Conservation (phyloP, 1,140 invertebrate species). For the Lasioglossum albipes region DNA sequence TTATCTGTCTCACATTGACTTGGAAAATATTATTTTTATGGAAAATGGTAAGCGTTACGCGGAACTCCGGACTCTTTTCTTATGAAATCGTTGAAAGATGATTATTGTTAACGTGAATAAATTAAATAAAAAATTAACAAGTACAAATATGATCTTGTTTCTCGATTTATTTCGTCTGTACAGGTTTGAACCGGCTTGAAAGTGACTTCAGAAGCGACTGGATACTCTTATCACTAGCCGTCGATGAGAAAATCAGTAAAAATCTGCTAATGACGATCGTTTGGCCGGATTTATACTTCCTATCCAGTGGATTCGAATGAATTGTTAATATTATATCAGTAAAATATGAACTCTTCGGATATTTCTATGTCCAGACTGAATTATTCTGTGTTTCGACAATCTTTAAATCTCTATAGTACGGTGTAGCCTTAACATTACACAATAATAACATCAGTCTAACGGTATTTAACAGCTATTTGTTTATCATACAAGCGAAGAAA, state of each 20-base stretch:
- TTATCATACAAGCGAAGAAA: no score
- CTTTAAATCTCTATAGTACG: background rate
- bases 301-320: background rate
- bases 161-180: slow-evolving; percentile 5
- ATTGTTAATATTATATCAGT: background rate
- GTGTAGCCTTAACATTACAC: background rate
- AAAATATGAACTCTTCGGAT: slow-evolving; percentile 1
- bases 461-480: slow-evolving; percentile 27
- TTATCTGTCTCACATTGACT: no score
- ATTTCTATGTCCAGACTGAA: background rate
- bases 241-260: slow-evolving; percentile 30
- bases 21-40: background rate
- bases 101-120: background rate
- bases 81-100: background rate
- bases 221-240: slow-evolving; percentile 8
- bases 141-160: background rate
- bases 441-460: slow-evolving; percentile 19
- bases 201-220: background rate
- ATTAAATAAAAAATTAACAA: background rate
- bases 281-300: background rate
- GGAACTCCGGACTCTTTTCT: no score
- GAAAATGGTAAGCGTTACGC: background rate
- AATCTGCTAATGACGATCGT: slow-evolving; percentile 14
- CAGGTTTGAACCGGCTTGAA: background rate
- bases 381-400: background rate